A percentile compares a stretch with the other conserved stretches of the same genome.
Conservation (phyloP, 2,113 vertebrate species). For the Micronycteris hirsuta region DNA sequence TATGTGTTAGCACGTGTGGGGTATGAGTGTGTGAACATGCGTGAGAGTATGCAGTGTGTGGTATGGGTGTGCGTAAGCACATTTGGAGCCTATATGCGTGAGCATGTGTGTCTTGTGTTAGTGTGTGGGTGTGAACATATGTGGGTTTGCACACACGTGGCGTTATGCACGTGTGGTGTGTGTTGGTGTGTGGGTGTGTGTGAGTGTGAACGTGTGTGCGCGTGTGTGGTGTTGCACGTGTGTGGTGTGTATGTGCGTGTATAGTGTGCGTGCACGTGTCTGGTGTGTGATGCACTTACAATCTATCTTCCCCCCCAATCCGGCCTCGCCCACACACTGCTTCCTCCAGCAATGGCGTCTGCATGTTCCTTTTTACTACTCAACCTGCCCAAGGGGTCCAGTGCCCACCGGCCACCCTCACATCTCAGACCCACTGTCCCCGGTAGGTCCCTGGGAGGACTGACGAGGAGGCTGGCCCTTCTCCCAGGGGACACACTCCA, state of each 20-base stretch:
- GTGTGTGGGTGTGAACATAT: fast-evolving
- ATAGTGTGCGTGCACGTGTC: neutral
- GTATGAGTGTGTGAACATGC: neutral
- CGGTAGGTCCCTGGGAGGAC: neutral
- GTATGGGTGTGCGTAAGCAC: neutral
- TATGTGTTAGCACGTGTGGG: neutral
- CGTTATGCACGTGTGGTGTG: too few relatives aligned
- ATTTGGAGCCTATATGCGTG: fast-evolving
- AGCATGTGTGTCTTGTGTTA: fast-evolving
- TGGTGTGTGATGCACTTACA: neutral
- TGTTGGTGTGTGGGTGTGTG: neutral
- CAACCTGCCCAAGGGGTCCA: neutral
- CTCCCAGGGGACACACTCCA: fast-evolving
- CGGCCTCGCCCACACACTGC: neutral
- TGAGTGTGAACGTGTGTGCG: too few relatives aligned
- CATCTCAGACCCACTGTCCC: neutral
- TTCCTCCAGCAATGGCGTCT: neutral
- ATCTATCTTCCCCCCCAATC: neutral
- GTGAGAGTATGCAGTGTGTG: fast-evolving
- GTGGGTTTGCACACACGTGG: neutral
- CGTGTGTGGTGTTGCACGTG: neutral
- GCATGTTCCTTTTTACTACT: neutral
- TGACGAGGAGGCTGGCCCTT: neutral
- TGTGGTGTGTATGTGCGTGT: neutral
- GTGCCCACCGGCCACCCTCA: neutral